phyloP scores from a whole-genome alignment of 2,113 vertebrate species.

The Eulacestoma nigropectus region DNA sequence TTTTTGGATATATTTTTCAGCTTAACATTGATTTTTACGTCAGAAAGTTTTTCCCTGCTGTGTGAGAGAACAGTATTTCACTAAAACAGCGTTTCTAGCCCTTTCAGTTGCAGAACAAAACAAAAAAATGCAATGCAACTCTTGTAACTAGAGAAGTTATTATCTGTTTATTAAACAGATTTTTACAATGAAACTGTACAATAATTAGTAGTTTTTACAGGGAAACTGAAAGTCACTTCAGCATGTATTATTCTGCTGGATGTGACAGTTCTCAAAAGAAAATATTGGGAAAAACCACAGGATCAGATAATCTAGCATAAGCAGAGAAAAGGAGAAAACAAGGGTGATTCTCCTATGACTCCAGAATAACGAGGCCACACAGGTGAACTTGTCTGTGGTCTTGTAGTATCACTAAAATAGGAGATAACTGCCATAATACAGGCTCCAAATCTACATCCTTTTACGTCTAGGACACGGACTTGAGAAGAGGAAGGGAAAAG shows the following conservation, averaged over 20 bases:
- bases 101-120: background rate
- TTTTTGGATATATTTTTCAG: background rate
- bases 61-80: background rate
- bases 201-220: background rate
- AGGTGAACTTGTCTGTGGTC: background rate
- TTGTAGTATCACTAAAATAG: background rate
- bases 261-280: background rate
- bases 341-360: background rate
- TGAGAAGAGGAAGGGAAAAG: background rate
- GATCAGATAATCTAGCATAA: background rate
- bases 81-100: background rate
- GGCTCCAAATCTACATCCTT: background rate
- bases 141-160: background rate
- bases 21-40: background rate
- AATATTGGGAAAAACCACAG: background rate
- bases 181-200: background rate
- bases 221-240: background rate
- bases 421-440: background rate
- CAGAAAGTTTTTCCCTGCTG: background rate
- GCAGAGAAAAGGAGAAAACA: background rate
- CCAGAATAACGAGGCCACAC: background rate
- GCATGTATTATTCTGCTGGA: background rate
- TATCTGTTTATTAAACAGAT: background rate
- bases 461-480: accelerated
- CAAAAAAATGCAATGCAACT: background rate